Percentiles rank a stretch among this genome's conserved stretches.
Evolutionary conservation across 2,888 invertebrate species (phyloP).

Genomic region (Drosophila tanythrix): DNA sequence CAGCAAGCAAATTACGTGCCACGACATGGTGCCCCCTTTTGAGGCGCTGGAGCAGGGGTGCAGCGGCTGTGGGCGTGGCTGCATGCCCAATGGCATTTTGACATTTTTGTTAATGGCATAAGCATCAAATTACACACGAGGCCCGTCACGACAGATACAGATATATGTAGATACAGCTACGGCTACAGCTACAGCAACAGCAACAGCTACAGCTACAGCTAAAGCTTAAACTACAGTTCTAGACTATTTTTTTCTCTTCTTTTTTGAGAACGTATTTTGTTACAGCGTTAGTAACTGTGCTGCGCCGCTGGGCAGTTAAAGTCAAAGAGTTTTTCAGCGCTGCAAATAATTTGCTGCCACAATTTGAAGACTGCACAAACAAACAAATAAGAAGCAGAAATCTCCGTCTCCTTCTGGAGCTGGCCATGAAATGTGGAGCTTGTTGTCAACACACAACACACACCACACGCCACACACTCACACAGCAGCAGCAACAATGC

Average conservation of each 20-base stretch:
- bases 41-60: constrained; percentile 3
- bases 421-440: constrained; percentile 66
- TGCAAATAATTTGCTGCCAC: constrained; percentile 51
- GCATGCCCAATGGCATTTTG: constrained; percentile 76
- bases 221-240: neutral
- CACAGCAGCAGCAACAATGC: constrained; percentile 3
- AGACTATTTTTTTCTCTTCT: neutral
- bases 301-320: constrained; percentile 39
- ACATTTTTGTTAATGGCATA: constrained; percentile 78
- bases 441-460: constrained; percentile 38
- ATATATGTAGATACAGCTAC: constrained; percentile 1
- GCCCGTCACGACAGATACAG: constrained; percentile 22
- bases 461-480: constrained; percentile 3
- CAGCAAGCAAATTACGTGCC: constrained; percentile 74
- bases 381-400: constrained; percentile 30
- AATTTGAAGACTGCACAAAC: constrained; percentile 15
- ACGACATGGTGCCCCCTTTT: constrained; percentile 26
- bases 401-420: constrained; percentile 23
- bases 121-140: constrained; percentile 75
- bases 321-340: constrained; percentile 21
- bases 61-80: constrained; percentile 12
- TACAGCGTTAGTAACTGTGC: constrained; percentile 26
- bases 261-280: constrained; percentile 25
- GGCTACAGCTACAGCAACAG: neutral
- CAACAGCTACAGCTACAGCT: neutral